Evolutionary conservation across 2,797 vertebrate species (phyloP), one percentile per base, ranked within the genome.

Genomic region (Malacoctenus gilli): DNA sequence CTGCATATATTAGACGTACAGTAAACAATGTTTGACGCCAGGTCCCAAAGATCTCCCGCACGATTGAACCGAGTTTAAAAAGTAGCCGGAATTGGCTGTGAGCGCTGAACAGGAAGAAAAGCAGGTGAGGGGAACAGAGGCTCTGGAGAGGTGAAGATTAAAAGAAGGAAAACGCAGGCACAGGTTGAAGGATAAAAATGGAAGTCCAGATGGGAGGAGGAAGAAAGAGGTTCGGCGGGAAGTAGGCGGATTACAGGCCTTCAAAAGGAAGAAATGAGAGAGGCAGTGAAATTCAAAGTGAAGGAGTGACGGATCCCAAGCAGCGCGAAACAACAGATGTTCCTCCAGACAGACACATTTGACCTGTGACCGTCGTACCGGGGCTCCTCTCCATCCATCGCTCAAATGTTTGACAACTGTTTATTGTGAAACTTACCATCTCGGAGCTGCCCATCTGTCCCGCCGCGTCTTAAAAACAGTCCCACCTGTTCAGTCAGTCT

Each of bases 361-460:
- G 72, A 78, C 72, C 76, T 62, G 21, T 47, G 56, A 72, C 75
- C 50, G 31, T 36, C 41, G 43, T 18, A 35, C 39, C 58, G 8
- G 38, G 12, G 14, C 21, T 62, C 48, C 59, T 70, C 66, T 52
- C 47, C 35, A 23, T 57, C 55, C 15, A 13, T 36, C 46, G 68
- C 54, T 75, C n/a, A 68, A 75, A 71, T 68, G 23, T 57, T 25
- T 56, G 55, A 61, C 40, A 48, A 46, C 38, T 61, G 59, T 77
- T 63, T 66, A 38, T 59, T 38, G 21, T 28, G 48, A 52, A 58
- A 38, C 54, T 36, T 63, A 25, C 25, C 50, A 44, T 57, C 56
- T n/a, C 52, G 10, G 35, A 54, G 68, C 53, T 43, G 5, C 16
- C 81, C 85, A 82, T 80, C 85, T 84, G 83, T 75, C 47, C 49